Base-by-base conservation (phyloP, 2,113 vertebrate species). In the Seriola quinqueradiata region DNA sequence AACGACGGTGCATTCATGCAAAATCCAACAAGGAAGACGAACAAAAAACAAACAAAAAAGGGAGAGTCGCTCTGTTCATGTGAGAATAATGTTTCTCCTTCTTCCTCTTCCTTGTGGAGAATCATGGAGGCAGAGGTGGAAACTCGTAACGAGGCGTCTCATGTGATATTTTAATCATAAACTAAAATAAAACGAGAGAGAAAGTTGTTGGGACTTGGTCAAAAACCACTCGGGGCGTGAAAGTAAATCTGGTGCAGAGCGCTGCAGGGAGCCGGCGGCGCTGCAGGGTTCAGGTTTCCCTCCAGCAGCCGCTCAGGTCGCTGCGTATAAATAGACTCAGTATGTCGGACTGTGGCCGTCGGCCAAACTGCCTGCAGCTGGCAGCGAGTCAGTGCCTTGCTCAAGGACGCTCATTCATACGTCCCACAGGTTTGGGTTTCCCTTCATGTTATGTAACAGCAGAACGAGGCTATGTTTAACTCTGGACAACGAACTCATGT, bases 381-480 rank as follows among this genome's bases (percentile, higher is more conserved):
- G 48, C 52, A 66, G 40, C 54, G 21, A 48, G 3, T 28, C 52
- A 6, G 54, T 16, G 7, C 36, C 78, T 72, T 57, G 67, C 67
- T 63, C 34, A 8, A 25, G 19, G 23, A 68, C 63, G n/a, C 38
- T 75, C 8, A 5, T 65, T n/a, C 60, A 7, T 36, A 25, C 46
- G 9, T 11, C 7, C 9, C 7, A 42, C 21, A 13, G 38, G 0
- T 50, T 64, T 83, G 50, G 10, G 66, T 60, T 77, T 80, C 72
- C 79, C 71, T 66, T n/a, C 8, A 32, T 54, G 58, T 90, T 88
- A 74, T 70, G 58, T 77, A 79, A 86, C 80, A 66, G 54, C 14
- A n/a, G 21, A 32, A 12, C 19, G 4, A 16, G 14, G 44, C 48
- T 64, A 61, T 52, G 9, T 84, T 79, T 82, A 58, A 60, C 65